Conservation (phyloP, 2,888 invertebrate genomes). For the Cheilosia impressa region DNA sequence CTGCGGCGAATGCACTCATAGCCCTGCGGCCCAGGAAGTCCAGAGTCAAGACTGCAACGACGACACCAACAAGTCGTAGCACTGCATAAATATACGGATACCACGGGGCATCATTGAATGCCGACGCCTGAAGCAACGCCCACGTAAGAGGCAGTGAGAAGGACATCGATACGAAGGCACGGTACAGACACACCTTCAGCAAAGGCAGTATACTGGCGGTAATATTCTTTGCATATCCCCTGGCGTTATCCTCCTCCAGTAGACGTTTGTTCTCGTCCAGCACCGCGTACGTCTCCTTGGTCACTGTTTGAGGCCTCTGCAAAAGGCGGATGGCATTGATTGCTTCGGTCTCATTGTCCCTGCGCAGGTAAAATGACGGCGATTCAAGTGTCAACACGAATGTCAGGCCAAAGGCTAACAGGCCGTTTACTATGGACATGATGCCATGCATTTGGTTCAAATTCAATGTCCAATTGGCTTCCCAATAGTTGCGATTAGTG, state of each 20-base stretch:
- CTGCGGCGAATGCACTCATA: conserved; percentile 73
- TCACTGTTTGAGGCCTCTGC: conserved; percentile 77
- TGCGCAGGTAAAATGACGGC: conserved; percentile 78
- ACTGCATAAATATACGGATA: conserved; percentile 48
- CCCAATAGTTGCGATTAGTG: conserved; percentile 76
- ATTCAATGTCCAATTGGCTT: conserved; percentile 1
- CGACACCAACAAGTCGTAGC: conserved; percentile 76
- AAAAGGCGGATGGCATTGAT: conserved; percentile 78
- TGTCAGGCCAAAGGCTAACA: conserved; percentile 74
- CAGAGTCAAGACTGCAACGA: conserved; percentile 62
- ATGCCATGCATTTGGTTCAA: conserved; percentile 78
- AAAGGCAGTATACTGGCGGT: conserved; percentile 76
- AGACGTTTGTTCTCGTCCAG: conserved; percentile 79
- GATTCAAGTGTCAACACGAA: conserved; percentile 78
- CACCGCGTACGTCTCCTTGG: conserved; percentile 77
- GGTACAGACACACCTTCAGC: conserved; percentile 76
- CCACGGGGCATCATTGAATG: neutral
- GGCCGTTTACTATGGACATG: conserved; percentile 75
- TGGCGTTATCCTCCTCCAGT: conserved; percentile 77
- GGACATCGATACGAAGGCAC: conserved; percentile 78
- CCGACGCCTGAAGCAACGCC: neutral
- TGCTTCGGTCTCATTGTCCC: conserved; percentile 78
- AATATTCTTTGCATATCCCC: conserved; percentile 72
- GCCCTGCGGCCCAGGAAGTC: conserved; percentile 78
- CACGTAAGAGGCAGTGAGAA: conserved; percentile 77